Base-by-base conservation (phyloP, 2,113 vertebrate genomes). In the Rhea pennata region DNA sequence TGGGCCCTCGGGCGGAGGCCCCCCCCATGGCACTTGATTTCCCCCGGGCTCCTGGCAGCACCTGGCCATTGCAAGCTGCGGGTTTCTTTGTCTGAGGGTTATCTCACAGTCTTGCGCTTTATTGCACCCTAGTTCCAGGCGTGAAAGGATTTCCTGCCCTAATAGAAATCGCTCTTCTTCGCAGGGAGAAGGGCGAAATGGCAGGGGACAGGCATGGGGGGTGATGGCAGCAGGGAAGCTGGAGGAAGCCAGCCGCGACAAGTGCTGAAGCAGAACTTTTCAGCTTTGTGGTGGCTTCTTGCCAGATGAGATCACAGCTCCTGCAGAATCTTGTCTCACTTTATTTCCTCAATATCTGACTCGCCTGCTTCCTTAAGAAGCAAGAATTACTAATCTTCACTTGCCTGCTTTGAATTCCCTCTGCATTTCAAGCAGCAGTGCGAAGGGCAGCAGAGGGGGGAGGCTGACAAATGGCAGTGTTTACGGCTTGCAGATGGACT, bases 291-390 rank as follows among this genome's bases (percentile, higher is more conserved):
- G 58, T 88, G 87, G 89, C 88, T 91, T 39, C 74, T 73, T 0
- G 72, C 94, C 93, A 92, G 94, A 91, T 90, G 94, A 96, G 85
- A 77, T 95, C 93, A 93, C 90, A 84, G 85, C 87, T 96, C 80
- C 95, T 90, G 44, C 6, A 4, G 95, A 97, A 92, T 89, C 90
- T 71, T 88, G 78, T 92, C 92, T 90, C 85, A 69, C 66, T 95
- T 75, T 90, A 92, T 96, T 96, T 94, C 88, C 92, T 86, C 82
- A 46, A 44, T 88, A 69, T 73, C 87, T 95, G 24, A 72, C 76
- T 94, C 90, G 61, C 73, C 75, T 80, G 59, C 81, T 93, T 96
- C 88, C 83, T 87, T 44, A 58, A 88, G 93, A 67, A 88, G 76
- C 70, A 72, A 70, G 73, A 82, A 69, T 58, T 65, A 29, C 69